Evolutionary conservation across 2,113 vertebrate genomes (phyloP).

Genomic region (Actenoides hombroni): DNA sequence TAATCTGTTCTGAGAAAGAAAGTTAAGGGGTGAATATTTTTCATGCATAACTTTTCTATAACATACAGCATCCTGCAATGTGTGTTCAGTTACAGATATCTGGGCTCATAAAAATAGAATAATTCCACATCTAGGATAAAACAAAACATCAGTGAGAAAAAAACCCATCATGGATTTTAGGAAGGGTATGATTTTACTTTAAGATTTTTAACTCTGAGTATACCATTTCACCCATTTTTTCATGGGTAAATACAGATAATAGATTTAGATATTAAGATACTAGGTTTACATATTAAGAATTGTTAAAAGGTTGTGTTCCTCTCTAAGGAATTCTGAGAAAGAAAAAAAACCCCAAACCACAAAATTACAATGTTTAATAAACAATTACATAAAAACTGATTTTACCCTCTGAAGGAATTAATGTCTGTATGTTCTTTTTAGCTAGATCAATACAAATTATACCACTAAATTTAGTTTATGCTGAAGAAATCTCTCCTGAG

Average conservation of each 20-base stretch:
- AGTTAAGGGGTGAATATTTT: not conserved
- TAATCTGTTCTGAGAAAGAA: not conserved
- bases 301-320: not conserved
- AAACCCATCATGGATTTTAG: not conserved
- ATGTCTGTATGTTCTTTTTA: not conserved
- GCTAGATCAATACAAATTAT: not conserved
- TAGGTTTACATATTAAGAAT: not conserved
- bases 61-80: not conserved
- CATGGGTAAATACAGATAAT: not conserved
- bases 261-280: not conserved
- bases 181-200: not conserved
- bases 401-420: not conserved
- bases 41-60: not conserved
- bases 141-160: not conserved
- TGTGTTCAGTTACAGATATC: not conserved
- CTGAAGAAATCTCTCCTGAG: not conserved
- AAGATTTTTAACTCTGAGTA: not conserved
- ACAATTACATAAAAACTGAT: not conserved
- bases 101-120: not conserved
- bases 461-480: not conserved
- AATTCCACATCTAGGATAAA: not conserved
- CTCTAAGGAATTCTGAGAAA: not conserved
- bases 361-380: not conserved
- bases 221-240: not conserved
- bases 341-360: not conserved